Evolutionary conservation across 2,797 vertebrate species (phyloP), one percentile per base, ranked within the genome.

Genomic region (Valencia hispanica): DNA sequence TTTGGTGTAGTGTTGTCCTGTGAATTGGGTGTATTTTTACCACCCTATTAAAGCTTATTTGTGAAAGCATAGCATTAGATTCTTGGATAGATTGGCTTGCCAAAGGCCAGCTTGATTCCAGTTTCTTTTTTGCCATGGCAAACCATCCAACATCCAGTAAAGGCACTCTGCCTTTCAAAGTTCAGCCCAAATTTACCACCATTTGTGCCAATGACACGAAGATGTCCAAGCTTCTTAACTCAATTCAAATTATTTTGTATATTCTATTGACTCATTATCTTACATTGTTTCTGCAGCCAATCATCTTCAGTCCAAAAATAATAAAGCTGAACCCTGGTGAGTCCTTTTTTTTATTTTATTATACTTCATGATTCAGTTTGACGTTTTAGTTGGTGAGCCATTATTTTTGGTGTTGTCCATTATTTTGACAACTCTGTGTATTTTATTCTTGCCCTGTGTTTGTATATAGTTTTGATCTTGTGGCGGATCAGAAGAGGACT

Each of bases 401-500:
- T n/a, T n/a, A n/a, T n/a, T n/a, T n/a, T n/a, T n/a, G n/a, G n/a
- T n/a, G n/a, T n/a, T n/a, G n/a, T n/a, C n/a, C n/a, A n/a, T n/a
- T 41, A 32, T 5, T 53, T 1, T 39, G 9, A 18, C 1, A 27
- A 48, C 14, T 79, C 30, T 59, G 1, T 75, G 15, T 63, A 59
- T 72, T 55, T 57, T 17, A 15, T 55, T 81, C 22, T 68, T 70
- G 79, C 47, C 79, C 18, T 78, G 43, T 81, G 22, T 72, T 72
- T 73, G 17, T 82, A 20, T 81, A 39, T 48, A 94, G 93, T 70
- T 93, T 93, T 93, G 94, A 92, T 91, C 95, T 96, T 51, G 93
- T 91, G 88, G 97, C 96, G 14, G 94, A 96, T 92, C 96, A 97
- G 86, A 97, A 94, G 92, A 96, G 98, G 91, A 95, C 93, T 85